These are phyloP conservation scores for Rhinopithecus roxellana DNA, from an alignment of 2,113 vertebrate genomes.

Conservation along the genomic window DNA sequence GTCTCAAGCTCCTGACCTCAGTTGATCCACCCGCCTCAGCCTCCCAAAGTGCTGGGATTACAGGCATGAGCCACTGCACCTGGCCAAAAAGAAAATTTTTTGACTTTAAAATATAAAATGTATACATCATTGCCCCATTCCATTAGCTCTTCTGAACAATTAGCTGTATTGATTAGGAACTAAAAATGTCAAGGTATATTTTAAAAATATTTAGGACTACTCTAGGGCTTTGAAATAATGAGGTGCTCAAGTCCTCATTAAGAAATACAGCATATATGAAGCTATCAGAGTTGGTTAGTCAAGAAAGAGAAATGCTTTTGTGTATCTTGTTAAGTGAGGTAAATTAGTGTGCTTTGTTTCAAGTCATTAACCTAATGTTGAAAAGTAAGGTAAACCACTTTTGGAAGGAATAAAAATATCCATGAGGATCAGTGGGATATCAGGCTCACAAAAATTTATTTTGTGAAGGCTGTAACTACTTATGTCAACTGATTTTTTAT, in stretches of 20 bases:
- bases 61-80: too few species aligned
- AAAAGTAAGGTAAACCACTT: constrained; percentile 27
- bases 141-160: constrained; percentile 29
- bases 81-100: not conserved
- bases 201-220: constrained; percentile 40
- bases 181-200: constrained; percentile 57
- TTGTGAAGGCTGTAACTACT: constrained; percentile 57
- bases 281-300: constrained; percentile 20
- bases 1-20: too few species aligned
- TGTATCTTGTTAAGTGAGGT: constrained; percentile 49
- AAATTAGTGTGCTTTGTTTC: constrained; percentile 47
- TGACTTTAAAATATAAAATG: constrained; percentile 17
- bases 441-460: constrained; percentile 14
- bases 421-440: not conserved
- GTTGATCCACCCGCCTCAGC: too few species aligned
- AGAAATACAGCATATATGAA: constrained; percentile 38
- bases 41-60: too few species aligned
- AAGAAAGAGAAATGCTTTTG: constrained; percentile 48
- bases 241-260: constrained; percentile 52
- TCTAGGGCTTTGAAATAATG: constrained; percentile 54
- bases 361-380: not conserved
- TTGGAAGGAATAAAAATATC: not conserved
- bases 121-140: not conserved
- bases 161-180: constrained; percentile 61
- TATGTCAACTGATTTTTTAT: constrained; percentile 50